These are phyloP conservation scores for Epiblema foenella DNA, from an alignment of 2,888 invertebrate species.

Conservation along the genomic window DNA sequence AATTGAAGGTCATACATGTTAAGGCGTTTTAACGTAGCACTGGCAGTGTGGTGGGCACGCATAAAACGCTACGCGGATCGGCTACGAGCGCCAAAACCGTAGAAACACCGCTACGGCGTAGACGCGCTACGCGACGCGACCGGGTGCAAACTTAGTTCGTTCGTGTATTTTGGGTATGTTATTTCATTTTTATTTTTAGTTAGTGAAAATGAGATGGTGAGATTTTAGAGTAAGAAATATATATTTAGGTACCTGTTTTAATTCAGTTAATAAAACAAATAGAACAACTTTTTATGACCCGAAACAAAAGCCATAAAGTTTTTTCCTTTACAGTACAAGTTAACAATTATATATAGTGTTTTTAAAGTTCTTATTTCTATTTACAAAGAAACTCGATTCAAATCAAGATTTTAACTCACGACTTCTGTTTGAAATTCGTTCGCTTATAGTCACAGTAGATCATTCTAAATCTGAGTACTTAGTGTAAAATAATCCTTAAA, in stretches of 20 bases:
- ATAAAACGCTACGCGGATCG: constrained; percentile 64
- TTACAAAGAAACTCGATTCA: no score
- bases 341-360: neutral
- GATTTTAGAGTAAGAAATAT: neutral
- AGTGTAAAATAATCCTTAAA: no score
- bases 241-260: neutral
- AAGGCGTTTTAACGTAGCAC: constrained; percentile 2
- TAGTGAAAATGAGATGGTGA: neutral
- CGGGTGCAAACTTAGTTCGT: constrained; percentile 49
- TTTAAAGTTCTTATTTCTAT: neutral
- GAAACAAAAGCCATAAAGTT: neutral
- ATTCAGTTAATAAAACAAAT: neutral
- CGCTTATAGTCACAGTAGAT: no score
- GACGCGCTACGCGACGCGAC: constrained; percentile 68
- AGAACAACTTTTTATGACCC: neutral
- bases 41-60: constrained; percentile 30
- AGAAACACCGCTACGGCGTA: constrained; percentile 72
- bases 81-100: constrained; percentile 69
- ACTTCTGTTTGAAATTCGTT: no score
- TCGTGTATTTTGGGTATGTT: constrained; percentile 39
- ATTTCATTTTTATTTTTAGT: constrained; percentile 39
- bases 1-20: neutral
- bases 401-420: no score
- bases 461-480: no score
- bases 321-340: neutral